A percentile compares a stretch with the other conserved stretches of the same genome.
Evolutionary conservation across 2,888 invertebrate genomes (phyloP).

Genomic region (Villa cingulata): DNA sequence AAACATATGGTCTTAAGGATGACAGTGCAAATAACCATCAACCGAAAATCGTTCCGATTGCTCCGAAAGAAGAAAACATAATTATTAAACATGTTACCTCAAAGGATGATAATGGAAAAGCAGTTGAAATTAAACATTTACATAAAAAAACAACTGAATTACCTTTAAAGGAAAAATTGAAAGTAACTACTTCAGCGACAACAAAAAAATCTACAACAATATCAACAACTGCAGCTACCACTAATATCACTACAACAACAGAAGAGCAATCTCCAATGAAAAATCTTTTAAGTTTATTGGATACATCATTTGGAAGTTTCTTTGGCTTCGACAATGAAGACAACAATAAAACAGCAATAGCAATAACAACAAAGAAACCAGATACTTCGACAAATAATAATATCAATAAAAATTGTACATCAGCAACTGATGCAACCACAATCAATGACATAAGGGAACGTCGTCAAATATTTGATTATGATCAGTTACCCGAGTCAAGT

Average conservation of each 20-base stretch:
- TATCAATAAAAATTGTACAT: background rate
- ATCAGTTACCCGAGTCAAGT: constrained; percentile 31
- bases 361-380: background rate
- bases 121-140: constrained; percentile 32
- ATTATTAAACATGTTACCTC: constrained; percentile 25
- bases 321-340: constrained; percentile 22
- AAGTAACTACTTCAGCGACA: constrained; percentile 8
- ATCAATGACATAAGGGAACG: constrained; percentile 23
- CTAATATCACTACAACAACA: constrained; percentile 1
- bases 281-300: constrained; percentile 29
- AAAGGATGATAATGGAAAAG: constrained; percentile 18
- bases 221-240: constrained; percentile 8
- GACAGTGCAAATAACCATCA: constrained; percentile 26
- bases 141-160: constrained; percentile 22
- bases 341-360: background rate
- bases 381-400: background rate
- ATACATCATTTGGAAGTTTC: constrained; percentile 25
- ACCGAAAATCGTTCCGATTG: constrained; percentile 34
- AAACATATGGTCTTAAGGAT: constrained; percentile 56
- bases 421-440: constrained; percentile 17
- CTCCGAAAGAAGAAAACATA: constrained; percentile 26
- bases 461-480: constrained; percentile 33
- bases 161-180: background rate
- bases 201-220: constrained; percentile 14
- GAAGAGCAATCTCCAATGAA: constrained; percentile 18